phyloP scores from a whole-genome alignment of 2,888 invertebrate species.

The Emesis furor region DNA sequence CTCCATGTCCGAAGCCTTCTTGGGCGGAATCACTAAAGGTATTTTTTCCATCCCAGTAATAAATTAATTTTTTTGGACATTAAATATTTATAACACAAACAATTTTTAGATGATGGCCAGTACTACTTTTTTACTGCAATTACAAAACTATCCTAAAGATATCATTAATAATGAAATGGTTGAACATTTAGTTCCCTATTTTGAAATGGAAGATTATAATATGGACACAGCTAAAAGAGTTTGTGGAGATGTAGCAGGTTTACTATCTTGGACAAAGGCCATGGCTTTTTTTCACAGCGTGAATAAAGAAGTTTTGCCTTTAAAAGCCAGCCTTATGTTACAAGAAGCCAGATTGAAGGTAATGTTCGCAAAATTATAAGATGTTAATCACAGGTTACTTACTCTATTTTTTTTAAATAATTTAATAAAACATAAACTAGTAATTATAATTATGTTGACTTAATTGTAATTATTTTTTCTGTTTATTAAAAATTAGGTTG shows the following conservation, averaged over 20 bases:
- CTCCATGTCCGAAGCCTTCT: constrained; percentile 97
- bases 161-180: constrained; percentile 99
- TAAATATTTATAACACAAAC: too few relatives aligned
- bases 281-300: constrained; percentile 99
- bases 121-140: constrained; percentile 97
- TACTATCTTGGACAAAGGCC: constrained; percentile 98
- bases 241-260: constrained; percentile 98
- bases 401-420: too few relatives aligned
- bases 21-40: constrained; percentile 99
- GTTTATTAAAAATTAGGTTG: constrained; percentile 89
- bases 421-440: too few relatives aligned
- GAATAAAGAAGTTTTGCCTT: constrained; percentile 98
- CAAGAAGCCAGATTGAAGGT: constrained; percentile 97
- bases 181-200: constrained; percentile 97
- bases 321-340: constrained; percentile 97
- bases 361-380: too few relatives aligned
- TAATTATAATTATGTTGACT: neutral
- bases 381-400: too few relatives aligned
- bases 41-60: constrained; percentile 17
- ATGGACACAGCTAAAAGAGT: constrained; percentile 99
- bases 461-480: too few relatives aligned
- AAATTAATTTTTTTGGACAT: too few relatives aligned
- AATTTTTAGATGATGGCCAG: constrained; percentile 98
- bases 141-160: constrained; percentile 99
- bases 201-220: constrained; percentile 99